phyloP scores from a whole-genome alignment of 2,888 invertebrate genomes.

The Drosophila fungiperda region DNA sequence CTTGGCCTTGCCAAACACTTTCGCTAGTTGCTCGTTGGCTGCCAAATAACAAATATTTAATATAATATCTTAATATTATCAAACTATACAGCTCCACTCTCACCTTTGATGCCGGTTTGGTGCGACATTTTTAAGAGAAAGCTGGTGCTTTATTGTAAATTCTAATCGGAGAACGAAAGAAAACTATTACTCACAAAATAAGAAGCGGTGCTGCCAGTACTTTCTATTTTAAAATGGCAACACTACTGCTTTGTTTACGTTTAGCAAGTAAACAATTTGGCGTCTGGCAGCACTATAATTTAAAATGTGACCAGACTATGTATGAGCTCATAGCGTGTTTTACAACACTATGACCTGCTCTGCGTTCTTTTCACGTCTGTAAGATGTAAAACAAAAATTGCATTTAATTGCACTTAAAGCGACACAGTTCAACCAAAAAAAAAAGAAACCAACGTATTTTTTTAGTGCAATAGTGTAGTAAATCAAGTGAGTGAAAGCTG shows the following conservation, averaged over 20 bases:
- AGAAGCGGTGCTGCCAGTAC: slow-evolving; percentile 42
- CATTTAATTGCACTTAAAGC: slow-evolving; percentile 70
- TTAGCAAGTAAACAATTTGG: slow-evolving; percentile 28
- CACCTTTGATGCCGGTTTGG: slow-evolving; percentile 96
- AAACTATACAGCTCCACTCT: neutral
- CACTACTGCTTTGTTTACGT: slow-evolving; percentile 43
- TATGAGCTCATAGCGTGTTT: slow-evolving; percentile 5
- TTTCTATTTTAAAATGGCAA: slow-evolving; percentile 21
- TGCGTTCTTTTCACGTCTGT: slow-evolving; percentile 65
- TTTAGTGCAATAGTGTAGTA: slow-evolving; percentile 60
- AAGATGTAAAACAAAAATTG: slow-evolving; percentile 72
- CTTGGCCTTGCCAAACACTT: slow-evolving; percentile 92
- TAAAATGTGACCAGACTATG: slow-evolving; percentile 26
- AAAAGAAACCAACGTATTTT: slow-evolving; percentile 31
- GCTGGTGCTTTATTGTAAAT: slow-evolving; percentile 32
- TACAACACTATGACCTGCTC: slow-evolving; percentile 40
- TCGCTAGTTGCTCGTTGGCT: slow-evolving; percentile 93
- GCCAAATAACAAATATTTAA: slow-evolving; percentile 33
- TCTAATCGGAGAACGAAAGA: slow-evolving; percentile 46
- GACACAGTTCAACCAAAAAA: slow-evolving; percentile 30
- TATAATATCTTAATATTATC: neutral
- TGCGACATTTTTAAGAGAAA: slow-evolving; percentile 89
- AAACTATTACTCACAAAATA: slow-evolving; percentile 70
- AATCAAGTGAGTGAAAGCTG: slow-evolving; percentile 62
- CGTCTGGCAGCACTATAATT: slow-evolving; percentile 33